Percentiles rank a stretch among this genome's conserved stretches.
Evolutionary conservation across 2,888 invertebrate species (phyloP).

Genomic region (Hoplodrina ambigua): DNA sequence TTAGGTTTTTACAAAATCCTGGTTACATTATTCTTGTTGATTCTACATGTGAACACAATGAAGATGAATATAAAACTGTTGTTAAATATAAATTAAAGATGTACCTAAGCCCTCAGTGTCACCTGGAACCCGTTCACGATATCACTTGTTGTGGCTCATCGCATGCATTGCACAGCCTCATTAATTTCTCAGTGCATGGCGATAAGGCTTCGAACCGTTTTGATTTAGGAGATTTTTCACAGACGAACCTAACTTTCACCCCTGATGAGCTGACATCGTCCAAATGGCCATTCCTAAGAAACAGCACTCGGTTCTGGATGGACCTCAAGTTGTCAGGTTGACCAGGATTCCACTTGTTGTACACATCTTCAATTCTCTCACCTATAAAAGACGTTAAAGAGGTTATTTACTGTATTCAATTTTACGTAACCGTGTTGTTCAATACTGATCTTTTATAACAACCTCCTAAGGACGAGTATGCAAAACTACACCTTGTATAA

Average conservation of each 20-base stretch:
- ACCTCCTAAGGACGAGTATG: too few relatives aligned
- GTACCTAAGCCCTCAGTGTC: too few relatives aligned
- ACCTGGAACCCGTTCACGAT: too few relatives aligned
- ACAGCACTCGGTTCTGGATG: slow-evolving; percentile 13
- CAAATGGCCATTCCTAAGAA: slow-evolving; percentile 6
- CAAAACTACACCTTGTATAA: too few relatives aligned
- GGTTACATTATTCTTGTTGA: too few relatives aligned
- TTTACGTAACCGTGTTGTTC: too few relatives aligned
- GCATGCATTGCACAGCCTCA: slow-evolving; percentile 18
- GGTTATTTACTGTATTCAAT: too few relatives aligned
- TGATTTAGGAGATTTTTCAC: slow-evolving; percentile 30
- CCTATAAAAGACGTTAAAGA: slow-evolving; percentile 14
- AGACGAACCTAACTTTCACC: slow-evolving; percentile 18
- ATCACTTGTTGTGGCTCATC: background rate
- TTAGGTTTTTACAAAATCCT: too few relatives aligned
- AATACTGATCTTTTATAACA: too few relatives aligned
- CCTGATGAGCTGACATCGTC: slow-evolving; percentile 8
- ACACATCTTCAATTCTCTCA: slow-evolving; percentile 22
- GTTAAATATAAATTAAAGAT: too few relatives aligned
- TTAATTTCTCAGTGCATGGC: slow-evolving; percentile 3
- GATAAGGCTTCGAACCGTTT: background rate
- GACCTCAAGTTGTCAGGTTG: slow-evolving; percentile 18
- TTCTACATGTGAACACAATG: too few relatives aligned
- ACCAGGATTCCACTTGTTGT: slow-evolving; percentile 9
- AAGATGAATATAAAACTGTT: too few relatives aligned